Evolutionary conservation across 2,888 invertebrate genomes (phyloP).

Genomic region (Odontomyia ornata): DNA sequence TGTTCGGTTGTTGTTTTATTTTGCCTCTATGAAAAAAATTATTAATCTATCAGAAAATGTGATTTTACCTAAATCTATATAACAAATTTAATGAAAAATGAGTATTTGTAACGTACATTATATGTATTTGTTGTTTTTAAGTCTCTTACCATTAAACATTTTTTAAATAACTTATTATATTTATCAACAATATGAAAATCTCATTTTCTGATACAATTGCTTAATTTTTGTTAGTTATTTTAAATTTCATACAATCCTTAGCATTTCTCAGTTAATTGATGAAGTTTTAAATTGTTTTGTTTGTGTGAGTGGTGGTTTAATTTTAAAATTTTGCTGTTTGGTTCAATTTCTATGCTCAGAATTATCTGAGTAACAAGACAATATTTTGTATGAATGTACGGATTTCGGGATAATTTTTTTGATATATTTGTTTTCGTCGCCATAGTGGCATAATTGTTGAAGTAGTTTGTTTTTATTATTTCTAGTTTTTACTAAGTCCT

Average conservation of each 20-base stretch:
- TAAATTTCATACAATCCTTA: neutral
- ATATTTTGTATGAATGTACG: neutral
- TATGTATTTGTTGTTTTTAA: slow-evolving; percentile 28
- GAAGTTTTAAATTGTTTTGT: neutral
- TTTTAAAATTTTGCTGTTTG: neutral
- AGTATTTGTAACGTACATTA: slow-evolving; percentile 41
- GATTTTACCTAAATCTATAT: slow-evolving; percentile 39
- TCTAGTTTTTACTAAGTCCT: slow-evolving; percentile 27
- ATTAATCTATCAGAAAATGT: slow-evolving; percentile 37
- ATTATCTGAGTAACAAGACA: neutral
- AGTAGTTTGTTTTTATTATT: slow-evolving; percentile 1
- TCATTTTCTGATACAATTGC: slow-evolving; percentile 39
- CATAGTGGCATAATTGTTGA: slow-evolving; percentile 17
- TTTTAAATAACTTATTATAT: slow-evolving; percentile 36
- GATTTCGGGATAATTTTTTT: neutral
- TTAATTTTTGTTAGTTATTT: slow-evolving; percentile 1
- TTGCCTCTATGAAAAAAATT: slow-evolving; percentile 17
- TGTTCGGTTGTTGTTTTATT: neutral
- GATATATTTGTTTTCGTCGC: slow-evolving; percentile 10
- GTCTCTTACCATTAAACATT: slow-evolving; percentile 24
- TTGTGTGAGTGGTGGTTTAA: neutral
- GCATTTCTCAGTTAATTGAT: neutral
- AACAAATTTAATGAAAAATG: slow-evolving; percentile 40
- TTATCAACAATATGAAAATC: slow-evolving; percentile 42
- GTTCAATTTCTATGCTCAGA: neutral